Conservation (phyloP, 2,113 vertebrate genomes). For the Pleuronectes platessa region DNA sequence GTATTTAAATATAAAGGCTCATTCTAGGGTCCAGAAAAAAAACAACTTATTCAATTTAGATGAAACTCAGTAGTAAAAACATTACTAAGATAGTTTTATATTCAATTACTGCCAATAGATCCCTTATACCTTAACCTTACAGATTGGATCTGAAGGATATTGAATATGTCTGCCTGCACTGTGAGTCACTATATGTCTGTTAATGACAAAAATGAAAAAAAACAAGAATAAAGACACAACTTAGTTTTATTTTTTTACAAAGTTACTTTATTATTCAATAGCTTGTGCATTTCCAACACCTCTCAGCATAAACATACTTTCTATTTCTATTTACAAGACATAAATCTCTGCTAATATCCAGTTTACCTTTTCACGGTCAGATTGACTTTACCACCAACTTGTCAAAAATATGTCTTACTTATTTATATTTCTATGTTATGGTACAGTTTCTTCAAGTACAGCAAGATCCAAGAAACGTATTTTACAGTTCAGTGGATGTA, state of each 20-base stretch:
- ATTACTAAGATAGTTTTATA: too few species aligned
- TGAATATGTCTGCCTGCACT: too few species aligned
- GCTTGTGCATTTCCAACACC: constrained; percentile 52
- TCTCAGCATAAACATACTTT: constrained; percentile 69
- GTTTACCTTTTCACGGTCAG: constrained; percentile 5
- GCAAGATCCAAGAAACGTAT: constrained; percentile 39
- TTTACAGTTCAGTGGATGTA: constrained; percentile 46
- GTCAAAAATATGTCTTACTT: constrained; percentile 25
- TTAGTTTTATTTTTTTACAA: not conserved
- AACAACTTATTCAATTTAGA: too few species aligned
- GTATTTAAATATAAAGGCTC: too few species aligned
- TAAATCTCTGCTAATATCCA: constrained; percentile 41
- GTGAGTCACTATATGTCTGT: too few species aligned
- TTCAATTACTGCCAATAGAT: too few species aligned
- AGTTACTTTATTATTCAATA: constrained; percentile 78
- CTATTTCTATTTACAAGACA: constrained; percentile 77
- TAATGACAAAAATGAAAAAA: too few species aligned
- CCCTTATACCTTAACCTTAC: too few species aligned
- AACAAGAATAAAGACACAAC: not conserved
- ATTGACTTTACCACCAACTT: constrained; percentile 15
- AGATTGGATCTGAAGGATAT: too few species aligned
- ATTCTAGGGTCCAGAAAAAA: too few species aligned
- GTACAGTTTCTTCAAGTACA: constrained; percentile 56
- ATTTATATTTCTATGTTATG: constrained; percentile 52
- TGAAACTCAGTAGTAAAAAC: too few species aligned